A percentile compares a stretch with the other conserved stretches of the same genome.
Conservation (phyloP, 2,888 invertebrate genomes). For the Drosophila flavopinicola region DNA sequence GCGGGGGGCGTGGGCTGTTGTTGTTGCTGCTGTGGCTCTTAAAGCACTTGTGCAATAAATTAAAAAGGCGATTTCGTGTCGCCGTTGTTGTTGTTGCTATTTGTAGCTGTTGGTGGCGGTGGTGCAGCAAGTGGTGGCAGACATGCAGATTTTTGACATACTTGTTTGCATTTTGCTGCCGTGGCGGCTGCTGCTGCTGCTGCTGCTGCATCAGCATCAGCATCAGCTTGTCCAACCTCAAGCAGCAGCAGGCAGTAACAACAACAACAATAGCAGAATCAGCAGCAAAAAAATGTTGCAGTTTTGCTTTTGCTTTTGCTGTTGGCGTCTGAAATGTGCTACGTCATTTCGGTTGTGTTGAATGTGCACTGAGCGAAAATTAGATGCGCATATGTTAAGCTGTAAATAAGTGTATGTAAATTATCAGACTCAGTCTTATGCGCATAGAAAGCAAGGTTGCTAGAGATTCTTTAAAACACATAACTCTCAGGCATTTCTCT, state of each 20-base stretch:
- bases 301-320: slow-evolving; percentile 35
- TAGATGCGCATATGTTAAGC: slow-evolving; percentile 1
- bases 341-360: slow-evolving; percentile 57
- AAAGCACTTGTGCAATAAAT: slow-evolving; percentile 80
- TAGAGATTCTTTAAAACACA: background rate
- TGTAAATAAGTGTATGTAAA: background rate
- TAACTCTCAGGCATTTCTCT: background rate
- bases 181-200: slow-evolving; percentile 52
- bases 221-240: slow-evolving; percentile 38
- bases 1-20: slow-evolving; percentile 5
- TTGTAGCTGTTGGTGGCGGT: slow-evolving; percentile 29
- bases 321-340: slow-evolving; percentile 59
- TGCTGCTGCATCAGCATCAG: slow-evolving; percentile 59
- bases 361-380: slow-evolving; percentile 56
- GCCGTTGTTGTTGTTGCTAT: slow-evolving; percentile 47
- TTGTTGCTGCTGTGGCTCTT: slow-evolving; percentile 64
- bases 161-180: slow-evolving; percentile 81
- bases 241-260: slow-evolving; percentile 24
- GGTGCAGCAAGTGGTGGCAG: slow-evolving; percentile 75
- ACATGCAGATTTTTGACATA: slow-evolving; percentile 81
- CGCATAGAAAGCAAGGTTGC: background rate
- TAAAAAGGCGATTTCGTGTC: slow-evolving; percentile 78
- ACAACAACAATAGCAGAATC: slow-evolving; percentile 7
- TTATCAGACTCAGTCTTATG: background rate
- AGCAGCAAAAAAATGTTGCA: slow-evolving; percentile 23